These are phyloP conservation scores for Drosophila paulistorum DNA, from an alignment of 1,140 invertebrate genomes.

Conservation along the genomic window DNA sequence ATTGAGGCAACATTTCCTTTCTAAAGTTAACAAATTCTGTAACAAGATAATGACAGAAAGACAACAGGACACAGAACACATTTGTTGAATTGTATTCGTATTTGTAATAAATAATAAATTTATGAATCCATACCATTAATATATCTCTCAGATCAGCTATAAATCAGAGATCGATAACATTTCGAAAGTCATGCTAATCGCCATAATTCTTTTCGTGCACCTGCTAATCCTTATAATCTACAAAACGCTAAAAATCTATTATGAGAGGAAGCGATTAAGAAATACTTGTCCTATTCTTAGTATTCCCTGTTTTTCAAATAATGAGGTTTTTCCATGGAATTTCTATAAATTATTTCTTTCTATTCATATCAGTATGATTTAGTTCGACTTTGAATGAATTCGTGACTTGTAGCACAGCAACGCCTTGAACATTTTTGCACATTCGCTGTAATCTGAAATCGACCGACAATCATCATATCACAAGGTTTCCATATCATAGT, in stretches of 20 bases:
- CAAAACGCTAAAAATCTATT: too few species aligned
- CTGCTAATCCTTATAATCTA: conserved; percentile 1
- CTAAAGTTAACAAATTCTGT: conserved; percentile 2
- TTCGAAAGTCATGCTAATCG: background rate
- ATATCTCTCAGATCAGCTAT: background rate
- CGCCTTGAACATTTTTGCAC: conserved; percentile 13
- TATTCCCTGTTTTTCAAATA: too few species aligned
- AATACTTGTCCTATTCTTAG: too few species aligned
- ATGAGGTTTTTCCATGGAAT: too few species aligned
- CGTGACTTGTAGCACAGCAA: conserved; percentile 3
- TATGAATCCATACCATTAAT: background rate
- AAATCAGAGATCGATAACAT: background rate
- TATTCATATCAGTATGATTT: background rate
- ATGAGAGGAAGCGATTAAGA: too few species aligned
- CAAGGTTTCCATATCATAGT: conserved; percentile 35
- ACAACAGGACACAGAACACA: background rate
- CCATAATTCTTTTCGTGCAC: too few species aligned
- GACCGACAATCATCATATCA: conserved; percentile 46
- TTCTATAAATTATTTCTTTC: background rate
- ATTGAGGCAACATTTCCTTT: conserved; percentile 3
- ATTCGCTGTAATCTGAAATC: conserved; percentile 29
- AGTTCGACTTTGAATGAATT: background rate
- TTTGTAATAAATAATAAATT: background rate
- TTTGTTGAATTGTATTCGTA: background rate
- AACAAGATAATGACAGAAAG: conserved; percentile 1